Percentiles rank a stretch among this genome's conserved stretches.
Conservation (phyloP, 2,888 invertebrate genomes). For the Harpalus rubripes region DNA sequence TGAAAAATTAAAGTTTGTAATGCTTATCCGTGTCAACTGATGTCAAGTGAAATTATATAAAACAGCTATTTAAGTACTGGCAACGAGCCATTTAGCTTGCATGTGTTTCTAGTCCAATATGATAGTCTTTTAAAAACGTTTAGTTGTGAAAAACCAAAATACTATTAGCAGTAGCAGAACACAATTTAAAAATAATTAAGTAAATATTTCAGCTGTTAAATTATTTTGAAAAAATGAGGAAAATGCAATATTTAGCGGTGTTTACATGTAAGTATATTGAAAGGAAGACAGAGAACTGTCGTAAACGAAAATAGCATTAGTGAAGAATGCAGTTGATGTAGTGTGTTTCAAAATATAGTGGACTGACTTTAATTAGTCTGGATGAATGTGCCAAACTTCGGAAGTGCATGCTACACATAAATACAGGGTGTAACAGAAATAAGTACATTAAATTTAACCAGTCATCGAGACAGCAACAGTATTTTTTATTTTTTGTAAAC, state of each 20-base stretch:
- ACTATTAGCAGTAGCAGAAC: neutral
- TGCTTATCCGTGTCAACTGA: slow-evolving; percentile 30
- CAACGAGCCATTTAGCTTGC: slow-evolving; percentile 23
- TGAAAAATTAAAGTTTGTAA: neutral
- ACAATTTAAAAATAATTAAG: neutral
- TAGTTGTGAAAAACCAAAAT: slow-evolving; percentile 6
- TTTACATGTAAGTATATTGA: slow-evolving; percentile 45
- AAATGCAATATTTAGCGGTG: slow-evolving; percentile 49
- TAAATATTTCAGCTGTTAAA: neutral
- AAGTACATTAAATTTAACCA: too few relatives aligned
- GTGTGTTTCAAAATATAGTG: too few relatives aligned
- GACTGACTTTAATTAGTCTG: too few relatives aligned
- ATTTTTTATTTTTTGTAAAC: too few relatives aligned
- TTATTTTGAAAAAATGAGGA: slow-evolving; percentile 4
- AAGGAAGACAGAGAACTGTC: neutral
- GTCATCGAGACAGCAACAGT: too few relatives aligned
- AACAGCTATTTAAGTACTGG: slow-evolving; percentile 36
- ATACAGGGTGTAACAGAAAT: too few relatives aligned
- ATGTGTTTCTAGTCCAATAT: neutral
- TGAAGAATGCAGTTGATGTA: too few relatives aligned
- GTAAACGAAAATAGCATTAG: too few relatives aligned
- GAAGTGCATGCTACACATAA: too few relatives aligned
- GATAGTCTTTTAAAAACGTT: neutral
- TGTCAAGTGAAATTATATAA: slow-evolving; percentile 44
- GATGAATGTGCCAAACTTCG: too few relatives aligned